Evolutionary conservation across 2,888 invertebrate genomes (phyloP), one percentile per base, ranked within the genome.

Genomic region (Caradrina clavipalpis): DNA sequence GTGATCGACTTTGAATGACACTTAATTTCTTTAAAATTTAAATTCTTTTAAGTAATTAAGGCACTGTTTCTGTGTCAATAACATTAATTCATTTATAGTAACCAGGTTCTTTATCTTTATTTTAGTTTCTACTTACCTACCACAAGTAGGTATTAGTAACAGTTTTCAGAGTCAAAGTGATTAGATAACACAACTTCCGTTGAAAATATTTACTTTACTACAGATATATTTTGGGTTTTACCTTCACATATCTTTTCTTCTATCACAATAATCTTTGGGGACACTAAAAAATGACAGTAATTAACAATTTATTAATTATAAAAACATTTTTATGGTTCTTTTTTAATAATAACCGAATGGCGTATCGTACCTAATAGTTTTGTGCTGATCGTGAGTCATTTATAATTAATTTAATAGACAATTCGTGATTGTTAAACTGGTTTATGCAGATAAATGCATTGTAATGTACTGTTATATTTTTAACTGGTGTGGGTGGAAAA

Each of bases 381-480:
- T 73, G n/a, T 62, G 35, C 2, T 42, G 19, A 71, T 77, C 79
- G 79, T 83, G 81, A 83, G 22, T 71, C 21, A 63, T 56, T 55
- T 65, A 55, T 59, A 69, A 69, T 45, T 31, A 21, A 47, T 58
- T 19, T 76, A 54, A 77, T 64, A 65, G 55, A 19, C 31, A 69
- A 80, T 69, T 75, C 83, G 79, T 83, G 82, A 70, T 73, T 68
- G 58, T 59, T 58, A n/a, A 22, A 67, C 19, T 50, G 55, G 45
- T 65, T 17, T 49, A 59, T 62, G 35, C 42, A 63, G 42, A 42
- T 64, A 64, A 54, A 66, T 65, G 69, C 51, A 65, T 61, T 42
- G 2, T 39, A 47, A 45, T 31, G 3, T 31, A 58, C 61, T 47
- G 50, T 22, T 61, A 51, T 45, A 42, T 60, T 61, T 67, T 69